A percentile compares a stretch with the other conserved stretches of the same genome.
These are phyloP conservation scores for Alectoris magna DNA, from an alignment of 2,797 vertebrate genomes.

Conservation along the genomic window DNA sequence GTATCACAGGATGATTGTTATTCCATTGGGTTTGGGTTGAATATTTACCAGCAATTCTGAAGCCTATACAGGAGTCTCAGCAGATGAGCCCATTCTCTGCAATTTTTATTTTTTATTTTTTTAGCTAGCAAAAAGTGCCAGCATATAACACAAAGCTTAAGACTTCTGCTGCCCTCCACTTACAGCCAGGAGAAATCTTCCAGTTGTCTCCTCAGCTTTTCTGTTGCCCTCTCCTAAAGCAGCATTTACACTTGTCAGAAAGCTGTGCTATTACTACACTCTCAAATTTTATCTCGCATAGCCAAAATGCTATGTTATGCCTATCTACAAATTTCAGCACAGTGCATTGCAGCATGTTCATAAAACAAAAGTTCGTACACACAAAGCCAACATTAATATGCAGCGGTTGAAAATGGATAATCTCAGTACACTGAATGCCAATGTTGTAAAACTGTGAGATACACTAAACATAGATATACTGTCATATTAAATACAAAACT, in stretches of 20 bases:
- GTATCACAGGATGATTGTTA: neutral
- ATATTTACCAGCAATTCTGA: constrained; percentile 21
- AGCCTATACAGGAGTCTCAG: neutral
- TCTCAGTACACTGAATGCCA: constrained; percentile 38
- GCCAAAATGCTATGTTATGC: constrained; percentile 65
- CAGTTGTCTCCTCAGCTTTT: constrained; percentile 7
- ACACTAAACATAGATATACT: constrained; percentile 51
- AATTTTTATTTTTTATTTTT: neutral
- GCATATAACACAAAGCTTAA: constrained; percentile 5
- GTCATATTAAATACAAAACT: constrained; percentile 68
- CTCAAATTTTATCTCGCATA: constrained; percentile 74
- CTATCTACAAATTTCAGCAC: constrained; percentile 52
- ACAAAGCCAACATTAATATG: constrained; percentile 66
- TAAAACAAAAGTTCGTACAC: constrained; percentile 62
- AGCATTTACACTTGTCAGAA: constrained; percentile 50
- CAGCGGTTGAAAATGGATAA: constrained; percentile 60
- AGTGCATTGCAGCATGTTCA: constrained; percentile 50
- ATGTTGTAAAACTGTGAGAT: constrained; percentile 48
- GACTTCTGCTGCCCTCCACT: neutral
- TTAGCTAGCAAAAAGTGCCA: neutral
- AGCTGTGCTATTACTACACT: constrained; percentile 26
- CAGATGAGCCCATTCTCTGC: neutral
- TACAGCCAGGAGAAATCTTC: neutral
- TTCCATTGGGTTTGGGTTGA: constrained; percentile 21
- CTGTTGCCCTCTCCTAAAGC: constrained; percentile 19